Conservation (phyloP, 2,797 vertebrate species). For the Columba guinea region DNA sequence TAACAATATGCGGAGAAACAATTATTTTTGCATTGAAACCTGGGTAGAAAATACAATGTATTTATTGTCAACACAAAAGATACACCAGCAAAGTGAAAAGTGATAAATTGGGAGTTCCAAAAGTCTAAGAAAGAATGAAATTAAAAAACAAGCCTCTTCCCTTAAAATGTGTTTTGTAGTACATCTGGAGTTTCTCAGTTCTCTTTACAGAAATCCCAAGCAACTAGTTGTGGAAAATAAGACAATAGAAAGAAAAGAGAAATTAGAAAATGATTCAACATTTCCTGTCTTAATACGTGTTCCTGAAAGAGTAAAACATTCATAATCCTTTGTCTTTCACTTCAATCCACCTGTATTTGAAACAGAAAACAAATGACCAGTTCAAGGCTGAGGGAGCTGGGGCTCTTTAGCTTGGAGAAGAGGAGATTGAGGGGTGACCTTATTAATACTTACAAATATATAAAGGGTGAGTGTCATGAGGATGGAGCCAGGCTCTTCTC, state of each 20-base stretch:
- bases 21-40: not conserved
- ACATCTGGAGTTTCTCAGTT: not conserved
- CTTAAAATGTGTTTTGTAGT: fast-evolving
- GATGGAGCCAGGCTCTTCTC: too few relatives aligned
- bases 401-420: too few relatives aligned
- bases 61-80: not conserved
- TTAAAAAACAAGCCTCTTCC: fast-evolving
- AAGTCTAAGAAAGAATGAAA: not conserved
- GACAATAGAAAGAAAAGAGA: not conserved
- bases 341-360: not conserved
- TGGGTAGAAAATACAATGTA: not conserved
- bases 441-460: too few relatives aligned
- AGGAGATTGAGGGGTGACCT: too few relatives aligned
- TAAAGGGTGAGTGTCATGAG: too few relatives aligned
- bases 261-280: not conserved
- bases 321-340: not conserved
- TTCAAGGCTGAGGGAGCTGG: not conserved
- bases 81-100: not conserved
- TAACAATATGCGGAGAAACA: not conserved
- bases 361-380: not conserved
- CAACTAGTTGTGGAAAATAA: not conserved
- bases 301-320: not conserved
- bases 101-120: not conserved
- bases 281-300: not conserved
- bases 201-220: not conserved